Base-by-base conservation (phyloP, 2,113 vertebrate genomes). In the Physeter macrocephalus region DNA sequence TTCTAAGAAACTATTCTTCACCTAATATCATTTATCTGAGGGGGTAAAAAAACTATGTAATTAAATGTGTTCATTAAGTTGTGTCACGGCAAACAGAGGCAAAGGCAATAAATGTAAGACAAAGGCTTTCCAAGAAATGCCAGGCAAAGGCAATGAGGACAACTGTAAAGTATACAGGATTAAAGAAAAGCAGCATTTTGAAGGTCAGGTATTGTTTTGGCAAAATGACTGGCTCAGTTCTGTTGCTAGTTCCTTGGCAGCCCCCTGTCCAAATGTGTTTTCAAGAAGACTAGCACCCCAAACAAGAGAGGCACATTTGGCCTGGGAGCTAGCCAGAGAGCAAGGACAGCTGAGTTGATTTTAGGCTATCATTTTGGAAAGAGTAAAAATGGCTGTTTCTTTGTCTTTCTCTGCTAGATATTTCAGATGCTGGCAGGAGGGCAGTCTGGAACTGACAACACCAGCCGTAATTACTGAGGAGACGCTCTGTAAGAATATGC, bases 391-490 rank as follows among this genome's bases (percentile, higher is more conserved):
- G 93, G 54, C 94, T 2, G 90, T 78, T 64, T 59, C 39, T 93
- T 83, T 72, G 66, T 94, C 86, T 89, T 71, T 87, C 49, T 93
- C 83, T 49, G 69, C 12, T 62, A 87, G 81, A 6, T 36, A 90
- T 90, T 94, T 97, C 82, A 52, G 39, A 85, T 31, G 83, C 82
- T 93, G 64, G 82, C 95, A 97, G 72, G 88, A 97, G 71, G 93
- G 81, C 93, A 75, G 62, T 92, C 66, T 96, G 89, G 29, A 80
- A 88, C 61, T 80, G 95, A 83, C 90, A 96, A 66, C 66, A 91
- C 29, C 36, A 87, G 77, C 72, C 31, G 25, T 90, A 88, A 98
- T 94, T 93, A 96, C 93, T 9, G 62, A 71, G 64, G 77, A 98
- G 84, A 94, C 52, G 57, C 83, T 82, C 88, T 91, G 82, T 69